Conservation (phyloP, 2,888 invertebrate genomes). For the Chouioia cunea region DNA sequence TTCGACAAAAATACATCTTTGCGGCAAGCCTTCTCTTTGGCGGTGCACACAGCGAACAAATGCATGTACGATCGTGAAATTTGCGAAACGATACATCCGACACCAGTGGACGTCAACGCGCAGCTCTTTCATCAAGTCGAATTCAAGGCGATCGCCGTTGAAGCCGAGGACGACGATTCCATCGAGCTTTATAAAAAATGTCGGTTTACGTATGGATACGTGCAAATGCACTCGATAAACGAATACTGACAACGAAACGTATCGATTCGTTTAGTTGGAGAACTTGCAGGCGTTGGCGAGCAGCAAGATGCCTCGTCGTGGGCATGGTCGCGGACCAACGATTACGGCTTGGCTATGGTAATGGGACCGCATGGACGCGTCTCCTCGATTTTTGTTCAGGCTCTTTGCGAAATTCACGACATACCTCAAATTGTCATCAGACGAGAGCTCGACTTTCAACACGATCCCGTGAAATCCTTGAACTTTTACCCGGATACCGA, state of each 20-base stretch:
- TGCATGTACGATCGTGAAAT: constrained; percentile 23
- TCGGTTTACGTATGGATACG: no score
- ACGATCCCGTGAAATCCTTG: constrained; percentile 69
- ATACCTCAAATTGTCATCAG: constrained; percentile 87
- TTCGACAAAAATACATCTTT: constrained; percentile 14
- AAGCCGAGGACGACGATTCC: constrained; percentile 14
- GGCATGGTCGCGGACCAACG: not conserved
- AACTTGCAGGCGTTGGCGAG: constrained; percentile 65
- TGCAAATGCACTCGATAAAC: no score
- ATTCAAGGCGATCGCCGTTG: constrained; percentile 3
- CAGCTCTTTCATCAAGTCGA: constrained; percentile 18
- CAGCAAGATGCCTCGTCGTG: not conserved
- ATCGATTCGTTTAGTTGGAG: no score
- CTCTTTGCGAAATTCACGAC: constrained; percentile 85
- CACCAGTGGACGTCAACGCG: constrained; percentile 15
- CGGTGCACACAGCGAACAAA: constrained; percentile 36
- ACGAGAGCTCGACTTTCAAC: constrained; percentile 74
- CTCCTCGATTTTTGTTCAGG: constrained; percentile 78
- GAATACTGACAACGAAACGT: no score
- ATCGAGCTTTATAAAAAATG: constrained; percentile 20
- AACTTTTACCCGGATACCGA: constrained; percentile 84
- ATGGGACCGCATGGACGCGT: constrained; percentile 79
- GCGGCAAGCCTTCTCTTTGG: constrained; percentile 38
- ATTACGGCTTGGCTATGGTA: constrained; percentile 79
- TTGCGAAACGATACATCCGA: constrained; percentile 26